Percentiles rank a stretch among this genome's conserved stretches.
These are phyloP conservation scores for Lasioglossum marginatum DNA, from an alignment of 2,888 invertebrate genomes.

Conservation along the genomic window DNA sequence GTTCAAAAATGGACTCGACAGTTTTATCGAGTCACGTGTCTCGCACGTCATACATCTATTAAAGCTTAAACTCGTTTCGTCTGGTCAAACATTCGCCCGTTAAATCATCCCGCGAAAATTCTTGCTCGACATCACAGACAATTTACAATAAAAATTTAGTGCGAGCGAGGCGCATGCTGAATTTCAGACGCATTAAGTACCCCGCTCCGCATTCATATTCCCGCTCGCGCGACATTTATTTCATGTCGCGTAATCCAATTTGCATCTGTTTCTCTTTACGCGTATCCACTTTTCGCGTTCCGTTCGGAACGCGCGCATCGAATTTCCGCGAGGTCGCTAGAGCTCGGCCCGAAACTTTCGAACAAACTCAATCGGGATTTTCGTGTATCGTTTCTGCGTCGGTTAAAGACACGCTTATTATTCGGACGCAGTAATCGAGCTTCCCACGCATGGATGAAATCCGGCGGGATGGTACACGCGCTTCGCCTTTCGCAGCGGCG, in stretches of 20 bases:
- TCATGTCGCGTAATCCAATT: conserved; percentile 43
- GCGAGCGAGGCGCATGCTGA: background rate
- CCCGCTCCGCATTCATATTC: conserved; percentile 2
- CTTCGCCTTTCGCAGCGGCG: background rate
- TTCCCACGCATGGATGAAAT: conserved; percentile 39
- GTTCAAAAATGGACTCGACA: background rate
- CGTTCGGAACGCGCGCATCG: conserved; percentile 1
- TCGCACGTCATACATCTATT: background rate
- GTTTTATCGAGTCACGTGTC: background rate
- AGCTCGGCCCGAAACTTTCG: conserved; percentile 42
- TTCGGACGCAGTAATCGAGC: conserved; percentile 50
- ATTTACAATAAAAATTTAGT: conserved; percentile 11
- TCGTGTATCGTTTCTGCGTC: conserved; percentile 46
- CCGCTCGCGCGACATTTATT: conserved; percentile 17
- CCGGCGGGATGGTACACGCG: background rate
- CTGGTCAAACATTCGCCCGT: background rate
- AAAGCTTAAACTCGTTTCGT: background rate
- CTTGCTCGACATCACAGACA: background rate
- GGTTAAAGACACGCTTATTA: conserved; percentile 65
- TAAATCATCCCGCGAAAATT: background rate
- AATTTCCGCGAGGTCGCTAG: background rate
- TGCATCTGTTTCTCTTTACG: conserved; percentile 37
- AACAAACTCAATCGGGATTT: conserved; percentile 57
- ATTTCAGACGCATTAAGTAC: conserved; percentile 12
- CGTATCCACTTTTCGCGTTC: conserved; percentile 29